Base-by-base conservation (phyloP, 2,888 invertebrate species). In the Cataglyphis cursor region DNA sequence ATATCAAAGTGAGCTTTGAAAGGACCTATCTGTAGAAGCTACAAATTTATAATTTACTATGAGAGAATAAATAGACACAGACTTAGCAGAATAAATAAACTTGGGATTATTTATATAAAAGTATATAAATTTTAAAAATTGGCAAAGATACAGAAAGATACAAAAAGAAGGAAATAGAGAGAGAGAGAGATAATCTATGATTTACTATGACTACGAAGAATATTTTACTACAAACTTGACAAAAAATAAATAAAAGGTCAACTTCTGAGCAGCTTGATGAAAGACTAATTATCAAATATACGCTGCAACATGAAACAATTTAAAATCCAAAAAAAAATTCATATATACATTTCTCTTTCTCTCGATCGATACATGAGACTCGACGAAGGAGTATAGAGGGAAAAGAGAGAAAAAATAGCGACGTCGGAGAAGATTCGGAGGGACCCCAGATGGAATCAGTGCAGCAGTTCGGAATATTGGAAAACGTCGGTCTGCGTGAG, bases 401-500 rank as follows among this genome's bases (percentile, higher is more conserved):
- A n/a, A 57, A 51, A 31, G 44, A 38, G 66, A 38, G 66, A 75
- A 28, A 68, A 59, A 78, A 74, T 70, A 70, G 65, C 64, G 85
- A 85, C 83, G 81, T 86, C 70, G 88, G 86, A 85, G 82, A 83
- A 84, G 86, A 81, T 87, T 86, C 84, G 82, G 48, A 87, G 88
- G 90, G 93, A 90, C 90, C 92, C 92, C 92, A 93, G 93, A 94
- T 94, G 93, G 92, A 94, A 94, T 93, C 93, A 91, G 93, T 92
- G 93, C 92, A 92, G 93, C 92, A 92, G 93, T 93, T 92, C 89
- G 91, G 92, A 93, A 93, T 94, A 94, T 94, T 93, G 94, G 93
- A 93, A 94, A 94, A 93, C 87, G 93, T 93, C 92, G 91, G 90
- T 90, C 76, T 91, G 89, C 82, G 90, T 80, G 80, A 85, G 83